A percentile compares a stretch with the other conserved stretches of the same genome.
These are phyloP conservation scores for Dicranocentrus wangi DNA, from an alignment of 2,888 invertebrate species.

Conservation along the genomic window DNA sequence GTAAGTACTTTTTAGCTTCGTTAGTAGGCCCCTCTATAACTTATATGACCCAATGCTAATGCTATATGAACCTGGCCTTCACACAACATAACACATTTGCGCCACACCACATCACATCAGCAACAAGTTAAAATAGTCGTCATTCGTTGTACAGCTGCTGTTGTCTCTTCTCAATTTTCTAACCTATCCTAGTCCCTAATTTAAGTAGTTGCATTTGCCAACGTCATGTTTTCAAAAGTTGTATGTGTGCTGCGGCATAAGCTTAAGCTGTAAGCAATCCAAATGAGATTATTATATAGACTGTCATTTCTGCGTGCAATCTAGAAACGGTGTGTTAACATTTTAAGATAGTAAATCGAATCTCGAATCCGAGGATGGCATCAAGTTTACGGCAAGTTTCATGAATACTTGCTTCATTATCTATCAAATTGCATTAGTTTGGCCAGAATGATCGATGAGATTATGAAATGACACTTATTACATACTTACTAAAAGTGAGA, in stretches of 20 bases:
- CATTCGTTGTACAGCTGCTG: constrained; percentile 61
- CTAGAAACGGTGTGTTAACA: not conserved
- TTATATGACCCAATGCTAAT: too few species aligned
- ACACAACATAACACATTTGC: not conserved
- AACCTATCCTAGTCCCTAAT: not conserved
- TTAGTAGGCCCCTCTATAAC: too few species aligned
- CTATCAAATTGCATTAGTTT: not conserved
- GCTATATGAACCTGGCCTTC: too few species aligned
- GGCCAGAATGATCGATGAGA: not conserved
- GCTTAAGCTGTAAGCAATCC: too few species aligned
- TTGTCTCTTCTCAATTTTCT: constrained; percentile 42
- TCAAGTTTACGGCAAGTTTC: not conserved
- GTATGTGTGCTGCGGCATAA: too few species aligned
- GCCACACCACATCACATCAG: not conserved
- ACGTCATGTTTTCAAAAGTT: too few species aligned
- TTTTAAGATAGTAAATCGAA: not conserved
- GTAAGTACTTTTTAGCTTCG: too few species aligned
- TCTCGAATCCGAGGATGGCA: not conserved
- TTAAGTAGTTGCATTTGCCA: constrained; percentile 4
- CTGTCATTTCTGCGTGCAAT: not conserved
- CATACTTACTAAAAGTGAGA: not conserved
- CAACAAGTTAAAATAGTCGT: constrained; percentile 45
- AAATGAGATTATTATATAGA: not conserved
- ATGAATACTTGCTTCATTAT: not conserved
- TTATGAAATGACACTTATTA: not conserved